Conservation (phyloP, 2,113 vertebrate species). For the human region DNA sequence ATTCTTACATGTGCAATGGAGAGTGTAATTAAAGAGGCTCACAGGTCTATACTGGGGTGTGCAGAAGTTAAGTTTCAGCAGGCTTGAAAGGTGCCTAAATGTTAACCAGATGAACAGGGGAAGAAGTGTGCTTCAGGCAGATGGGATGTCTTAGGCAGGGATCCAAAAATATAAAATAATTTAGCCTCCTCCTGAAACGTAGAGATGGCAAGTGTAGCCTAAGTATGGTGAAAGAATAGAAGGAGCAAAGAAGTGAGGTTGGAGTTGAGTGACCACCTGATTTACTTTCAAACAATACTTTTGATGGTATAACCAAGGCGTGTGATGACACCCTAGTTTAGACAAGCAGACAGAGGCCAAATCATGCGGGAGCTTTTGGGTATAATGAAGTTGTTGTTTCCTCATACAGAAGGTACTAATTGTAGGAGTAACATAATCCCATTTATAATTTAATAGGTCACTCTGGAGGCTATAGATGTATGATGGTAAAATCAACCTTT, state of each 20-base stretch:
- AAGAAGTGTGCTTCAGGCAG: neutral
- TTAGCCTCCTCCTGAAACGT: neutral
- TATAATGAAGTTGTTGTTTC: neutral
- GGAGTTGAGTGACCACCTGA: neutral
- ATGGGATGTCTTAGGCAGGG: neutral
- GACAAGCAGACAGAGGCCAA: neutral
- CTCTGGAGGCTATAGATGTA: neutral
- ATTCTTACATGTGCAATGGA: neutral
- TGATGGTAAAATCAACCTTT: neutral
- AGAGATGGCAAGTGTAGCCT: neutral
- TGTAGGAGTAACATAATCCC: neutral
- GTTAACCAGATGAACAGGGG: neutral
- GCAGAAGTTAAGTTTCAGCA: neutral
- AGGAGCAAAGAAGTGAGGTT: neutral
- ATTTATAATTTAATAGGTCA: neutral
- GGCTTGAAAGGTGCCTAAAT: neutral
- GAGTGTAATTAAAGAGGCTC: neutral
- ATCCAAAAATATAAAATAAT: neutral
- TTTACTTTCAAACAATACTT: neutral
- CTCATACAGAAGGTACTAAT: neutral
- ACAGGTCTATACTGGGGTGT: neutral
- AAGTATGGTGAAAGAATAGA: neutral
- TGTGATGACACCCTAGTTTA: neutral
- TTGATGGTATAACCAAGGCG: neutral
- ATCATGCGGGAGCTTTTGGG: neutral